A percentile compares a stretch with the other conserved stretches of the same genome.
phyloP scores from a whole-genome alignment of 1,140 invertebrate genomes.

The Eriosoma lanigerum region DNA sequence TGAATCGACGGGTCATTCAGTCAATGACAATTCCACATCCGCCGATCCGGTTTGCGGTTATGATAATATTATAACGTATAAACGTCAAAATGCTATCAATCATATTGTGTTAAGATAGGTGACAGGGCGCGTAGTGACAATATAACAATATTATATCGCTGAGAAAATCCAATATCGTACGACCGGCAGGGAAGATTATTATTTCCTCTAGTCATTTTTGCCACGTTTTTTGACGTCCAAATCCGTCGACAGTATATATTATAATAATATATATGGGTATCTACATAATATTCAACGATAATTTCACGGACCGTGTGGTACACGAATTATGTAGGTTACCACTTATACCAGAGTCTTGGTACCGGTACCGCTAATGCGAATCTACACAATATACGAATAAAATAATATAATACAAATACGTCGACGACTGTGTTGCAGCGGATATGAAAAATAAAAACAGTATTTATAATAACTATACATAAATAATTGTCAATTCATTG shows the following conservation, averaged over 20 bases:
- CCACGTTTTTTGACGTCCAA: conserved; percentile 15
- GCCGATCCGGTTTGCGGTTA: neutral
- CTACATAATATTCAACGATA: too few species aligned
- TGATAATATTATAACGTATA: neutral
- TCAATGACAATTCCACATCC: neutral
- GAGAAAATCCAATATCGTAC: too few species aligned
- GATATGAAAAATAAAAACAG: conserved; percentile 44
- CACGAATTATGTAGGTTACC: too few species aligned
- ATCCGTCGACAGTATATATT: neutral
- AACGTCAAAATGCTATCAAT: too few species aligned
- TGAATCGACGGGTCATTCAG: neutral
- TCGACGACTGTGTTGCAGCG: neutral
- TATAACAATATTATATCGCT: too few species aligned
- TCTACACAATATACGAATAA: too few species aligned
- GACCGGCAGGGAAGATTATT: too few species aligned
- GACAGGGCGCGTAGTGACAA: too few species aligned
- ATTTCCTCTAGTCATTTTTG: neutral
- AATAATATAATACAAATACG: neutral
- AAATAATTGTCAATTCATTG: conserved; percentile 45
- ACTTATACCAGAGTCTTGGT: too few species aligned
- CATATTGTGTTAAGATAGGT: too few species aligned
- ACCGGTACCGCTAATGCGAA: too few species aligned
- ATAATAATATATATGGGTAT: too few species aligned
- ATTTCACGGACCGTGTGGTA: conserved; percentile 17
- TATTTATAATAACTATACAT: neutral